A percentile compares a stretch with the other conserved stretches of the same genome.
These are phyloP conservation scores for Hyposoter didymator DNA, from an alignment of 2,888 invertebrate species.

Conservation along the genomic window DNA sequence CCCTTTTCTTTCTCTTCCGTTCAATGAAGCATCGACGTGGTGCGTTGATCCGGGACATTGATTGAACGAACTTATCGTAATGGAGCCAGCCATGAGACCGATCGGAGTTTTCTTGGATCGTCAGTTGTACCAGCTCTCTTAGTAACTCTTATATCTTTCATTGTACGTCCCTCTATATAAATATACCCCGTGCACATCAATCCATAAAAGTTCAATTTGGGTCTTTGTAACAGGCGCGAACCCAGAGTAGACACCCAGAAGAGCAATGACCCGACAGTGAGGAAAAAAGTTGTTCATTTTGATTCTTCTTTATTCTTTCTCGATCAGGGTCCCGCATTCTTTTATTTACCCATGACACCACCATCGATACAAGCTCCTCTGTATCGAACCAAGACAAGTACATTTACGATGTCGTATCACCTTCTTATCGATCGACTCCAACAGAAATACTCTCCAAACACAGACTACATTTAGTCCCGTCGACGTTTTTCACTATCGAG, in stretches of 20 bases:
- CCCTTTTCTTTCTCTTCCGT: slow-evolving; percentile 61
- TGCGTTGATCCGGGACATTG: slow-evolving; percentile 75
- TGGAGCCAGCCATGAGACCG: slow-evolving; percentile 72
- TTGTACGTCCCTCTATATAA: slow-evolving; percentile 2
- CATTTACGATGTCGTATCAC: neutral
- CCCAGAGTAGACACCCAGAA: slow-evolving; percentile 42
- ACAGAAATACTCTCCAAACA: neutral
- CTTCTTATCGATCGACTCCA: neutral
- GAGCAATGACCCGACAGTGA: slow-evolving; percentile 61
- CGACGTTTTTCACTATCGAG: neutral
- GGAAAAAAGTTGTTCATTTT: slow-evolving; percentile 59
- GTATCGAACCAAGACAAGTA: neutral
- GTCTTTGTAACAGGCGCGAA: slow-evolving; percentile 4
- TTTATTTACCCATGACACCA: slow-evolving; percentile 5
- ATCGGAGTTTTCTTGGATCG: slow-evolving; percentile 71
- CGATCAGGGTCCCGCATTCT: slow-evolving; percentile 14
- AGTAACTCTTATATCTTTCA: slow-evolving; percentile 23
- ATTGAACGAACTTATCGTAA: slow-evolving; percentile 76
- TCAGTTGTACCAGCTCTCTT: slow-evolving; percentile 58
- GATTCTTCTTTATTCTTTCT: slow-evolving; percentile 41
- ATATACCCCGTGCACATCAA: neutral
- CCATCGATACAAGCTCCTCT: neutral
- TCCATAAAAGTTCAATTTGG: neutral
- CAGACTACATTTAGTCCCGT: neutral
- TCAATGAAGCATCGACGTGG: slow-evolving; percentile 47